These are phyloP conservation scores for Saccostrea glomerata DNA, from an alignment of 1,140 invertebrate species.

Conservation along the genomic window DNA sequence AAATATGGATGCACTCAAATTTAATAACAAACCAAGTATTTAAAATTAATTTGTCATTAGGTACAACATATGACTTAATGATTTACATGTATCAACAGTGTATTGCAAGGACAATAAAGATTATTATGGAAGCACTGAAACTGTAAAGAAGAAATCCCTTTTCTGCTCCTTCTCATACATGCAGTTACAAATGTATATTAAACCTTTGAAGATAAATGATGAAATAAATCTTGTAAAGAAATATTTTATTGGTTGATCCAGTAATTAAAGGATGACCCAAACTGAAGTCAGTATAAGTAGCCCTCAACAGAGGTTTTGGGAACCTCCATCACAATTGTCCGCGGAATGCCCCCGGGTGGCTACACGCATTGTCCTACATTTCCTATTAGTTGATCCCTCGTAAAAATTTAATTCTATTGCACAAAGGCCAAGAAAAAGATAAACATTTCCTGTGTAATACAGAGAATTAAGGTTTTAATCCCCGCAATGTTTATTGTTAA, in stretches of 20 bases:
- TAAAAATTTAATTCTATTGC: conserved; percentile 32
- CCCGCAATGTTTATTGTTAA: conserved; percentile 20
- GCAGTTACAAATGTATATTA: not conserved
- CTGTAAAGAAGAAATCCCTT: not conserved
- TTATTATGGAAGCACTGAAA: not conserved
- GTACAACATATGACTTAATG: not conserved
- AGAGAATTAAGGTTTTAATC: conserved; percentile 29
- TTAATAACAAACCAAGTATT: too few species aligned
- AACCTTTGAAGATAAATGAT: not conserved
- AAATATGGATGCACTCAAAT: not conserved
- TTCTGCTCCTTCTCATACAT: not conserved
- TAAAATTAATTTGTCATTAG: not conserved
- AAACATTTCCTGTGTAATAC: not conserved
- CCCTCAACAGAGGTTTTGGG: not conserved
- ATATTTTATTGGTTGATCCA: not conserved
- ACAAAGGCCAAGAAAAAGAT: conserved; percentile 11
- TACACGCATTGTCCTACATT: not conserved
- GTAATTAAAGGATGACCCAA: conserved; percentile 12
- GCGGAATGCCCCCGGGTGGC: not conserved
- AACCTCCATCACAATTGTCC: not conserved
- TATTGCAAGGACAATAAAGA: not conserved
- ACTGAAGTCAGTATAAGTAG: not conserved
- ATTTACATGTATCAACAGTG: not conserved
- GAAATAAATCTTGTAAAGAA: not conserved
- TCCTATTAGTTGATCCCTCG: conserved; percentile 27